Evolutionary conservation across 2,888 invertebrate species (phyloP).

Genomic region (Merodon equestris): DNA sequence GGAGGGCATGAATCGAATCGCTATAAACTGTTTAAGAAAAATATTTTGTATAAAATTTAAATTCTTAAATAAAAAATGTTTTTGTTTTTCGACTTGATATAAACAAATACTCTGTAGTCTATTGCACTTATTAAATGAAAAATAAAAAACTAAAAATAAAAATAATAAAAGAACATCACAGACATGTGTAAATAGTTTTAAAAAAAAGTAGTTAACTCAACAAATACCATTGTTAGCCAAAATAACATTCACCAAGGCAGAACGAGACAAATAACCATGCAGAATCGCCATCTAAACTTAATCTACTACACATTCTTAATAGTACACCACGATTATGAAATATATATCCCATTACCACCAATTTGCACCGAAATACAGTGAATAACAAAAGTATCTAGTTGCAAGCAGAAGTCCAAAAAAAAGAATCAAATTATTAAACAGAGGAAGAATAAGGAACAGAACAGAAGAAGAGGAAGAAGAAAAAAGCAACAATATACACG

Average conservation of each 20-base stretch:
- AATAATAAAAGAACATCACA: conserved; percentile 2
- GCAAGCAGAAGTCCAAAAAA: conserved; percentile 33
- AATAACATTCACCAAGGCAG: conserved; percentile 36
- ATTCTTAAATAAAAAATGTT: too few species aligned
- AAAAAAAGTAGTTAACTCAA: neutral
- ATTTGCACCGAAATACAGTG: conserved; percentile 5
- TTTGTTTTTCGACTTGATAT: too few species aligned
- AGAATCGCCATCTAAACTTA: conserved; percentile 10
- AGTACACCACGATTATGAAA: conserved; percentile 15
- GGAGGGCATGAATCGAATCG: too few species aligned
- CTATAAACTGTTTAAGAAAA: too few species aligned
- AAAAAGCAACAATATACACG: conserved; percentile 41
- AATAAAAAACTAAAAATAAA: conserved; percentile 22
- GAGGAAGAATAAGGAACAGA: too few species aligned
- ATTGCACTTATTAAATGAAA: too few species aligned
- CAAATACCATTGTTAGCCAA: neutral
- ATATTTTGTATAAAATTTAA: too few species aligned
- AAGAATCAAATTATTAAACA: neutral
- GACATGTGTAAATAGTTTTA: too few species aligned
- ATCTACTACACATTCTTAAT: conserved; percentile 9
- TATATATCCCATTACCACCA: conserved; percentile 40
- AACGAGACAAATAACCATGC: neutral
- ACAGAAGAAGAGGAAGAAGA: conserved; percentile 6
- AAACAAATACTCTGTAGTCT: too few species aligned
- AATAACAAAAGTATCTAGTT: conserved; percentile 14